Base-by-base conservation (phyloP, 2,113 vertebrate genomes). In the Ciconia stormi region DNA sequence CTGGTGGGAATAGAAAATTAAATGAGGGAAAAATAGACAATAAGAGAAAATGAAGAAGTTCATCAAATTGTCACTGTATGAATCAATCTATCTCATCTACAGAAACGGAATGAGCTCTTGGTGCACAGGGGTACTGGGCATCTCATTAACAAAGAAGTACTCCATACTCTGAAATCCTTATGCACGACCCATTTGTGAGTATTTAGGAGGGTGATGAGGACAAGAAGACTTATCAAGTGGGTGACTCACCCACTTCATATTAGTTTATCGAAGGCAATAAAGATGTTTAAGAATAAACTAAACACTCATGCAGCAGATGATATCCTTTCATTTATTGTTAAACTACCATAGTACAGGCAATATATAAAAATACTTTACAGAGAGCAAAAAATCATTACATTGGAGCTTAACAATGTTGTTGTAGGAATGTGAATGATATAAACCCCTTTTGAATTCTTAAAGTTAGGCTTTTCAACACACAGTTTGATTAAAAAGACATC, bases 351-450 rank as follows among this genome's bases (percentile, higher is more conserved):
- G 95, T 98, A 98, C 97, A 98, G 98, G 98, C 97, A 96, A 90
- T 96, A 97, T 98, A 98, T 98, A 98, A 98, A 98, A 98, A 98
- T 98, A 98, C 97, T 98, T 98, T 98, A 98, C 98, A 98, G 92
- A 98, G 94, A 98, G 97, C 95, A 98, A 98, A 98, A 98, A 96
- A 94, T 83, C 96, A 97, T 96, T 97, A 96, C 88, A 97, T 72
- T 97, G 96, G 96, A 98, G 96, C 95, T 97, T 98, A 97, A 98
- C 95, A 98, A 98, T 36, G 50, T 94, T 97, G 97, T 97, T 96
- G 96, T 89, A 97, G 98, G 97, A 98, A 98, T 97, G 96, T 85
- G 90, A 95, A 94, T 63, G 85, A 90, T 47, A 93, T 32, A 93
- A 87, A 91, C 27, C 73, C 77, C 49, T 95, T 87, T 82, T 49